Conservation (phyloP, 2,113 vertebrate species). For the Lepus europaeus region DNA sequence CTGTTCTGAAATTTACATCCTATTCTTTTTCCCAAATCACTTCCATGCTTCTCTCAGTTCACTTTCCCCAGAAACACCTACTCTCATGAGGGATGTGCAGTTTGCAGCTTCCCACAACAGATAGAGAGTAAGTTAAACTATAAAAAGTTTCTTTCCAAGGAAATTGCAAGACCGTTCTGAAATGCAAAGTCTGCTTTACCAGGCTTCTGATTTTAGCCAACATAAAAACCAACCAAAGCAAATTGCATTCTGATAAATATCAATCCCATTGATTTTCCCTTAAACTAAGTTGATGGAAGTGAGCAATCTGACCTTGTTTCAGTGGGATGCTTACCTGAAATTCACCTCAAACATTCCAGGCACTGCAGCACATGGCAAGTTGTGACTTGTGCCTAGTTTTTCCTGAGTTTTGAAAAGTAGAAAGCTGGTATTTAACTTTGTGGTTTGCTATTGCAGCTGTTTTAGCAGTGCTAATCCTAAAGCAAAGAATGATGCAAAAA, state of each 20-base stretch:
- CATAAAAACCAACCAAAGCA: conserved; percentile 48
- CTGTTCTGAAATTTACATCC: conserved; percentile 61
- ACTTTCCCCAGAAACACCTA: conserved; percentile 46
- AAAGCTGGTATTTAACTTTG: conserved; percentile 58
- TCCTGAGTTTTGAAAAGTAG: conserved; percentile 69
- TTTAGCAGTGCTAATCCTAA: conserved; percentile 69
- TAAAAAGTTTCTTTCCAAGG: neutral
- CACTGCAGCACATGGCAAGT: conserved; percentile 46
- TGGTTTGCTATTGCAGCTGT: conserved; percentile 41
- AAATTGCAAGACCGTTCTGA: conserved; percentile 46
- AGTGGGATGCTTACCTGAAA: conserved; percentile 49
- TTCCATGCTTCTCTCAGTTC: neutral
- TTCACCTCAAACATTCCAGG: conserved; percentile 55
- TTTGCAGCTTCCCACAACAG: neutral
- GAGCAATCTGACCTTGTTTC: conserved; percentile 28
- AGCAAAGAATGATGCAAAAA: conserved; percentile 66
- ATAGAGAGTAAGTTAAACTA: conserved; percentile 21
- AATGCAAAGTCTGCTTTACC: conserved; percentile 42
- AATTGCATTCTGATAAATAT: conserved; percentile 1
- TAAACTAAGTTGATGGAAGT: neutral
- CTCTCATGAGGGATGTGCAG: neutral
- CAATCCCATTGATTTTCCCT: neutral
- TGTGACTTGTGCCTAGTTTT: conserved; percentile 51
- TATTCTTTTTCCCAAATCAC: conserved; percentile 60
- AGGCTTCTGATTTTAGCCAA: conserved; percentile 31